phyloP scores from a whole-genome alignment of 23 tunicate genomes.

The Aplidium turbinatum region DNA sequence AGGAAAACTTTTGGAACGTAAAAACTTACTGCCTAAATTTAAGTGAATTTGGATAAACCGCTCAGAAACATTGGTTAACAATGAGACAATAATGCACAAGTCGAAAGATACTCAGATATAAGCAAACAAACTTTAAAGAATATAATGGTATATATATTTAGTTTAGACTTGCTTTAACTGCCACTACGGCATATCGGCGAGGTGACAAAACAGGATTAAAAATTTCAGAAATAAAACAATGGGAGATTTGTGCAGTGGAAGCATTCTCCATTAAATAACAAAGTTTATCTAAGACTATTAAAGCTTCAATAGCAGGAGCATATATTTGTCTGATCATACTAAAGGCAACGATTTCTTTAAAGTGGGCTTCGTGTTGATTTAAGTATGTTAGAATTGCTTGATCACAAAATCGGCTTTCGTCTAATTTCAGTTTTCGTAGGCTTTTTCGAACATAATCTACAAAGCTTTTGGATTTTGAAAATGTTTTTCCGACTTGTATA shows the following conservation, averaged over 20 bases:
- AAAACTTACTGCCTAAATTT: too few species aligned
- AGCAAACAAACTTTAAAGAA: too few species aligned
- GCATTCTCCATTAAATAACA: conserved; percentile 50
- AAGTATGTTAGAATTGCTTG: conserved; percentile 32
- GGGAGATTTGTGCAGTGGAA: background rate
- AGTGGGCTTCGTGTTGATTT: conserved; percentile 15
- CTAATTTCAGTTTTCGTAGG: conserved; percentile 43
- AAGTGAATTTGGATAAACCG: too few species aligned
- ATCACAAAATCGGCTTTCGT: conserved; percentile 30
- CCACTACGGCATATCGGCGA: conserved; percentile 70
- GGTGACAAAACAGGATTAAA: conserved; percentile 80
- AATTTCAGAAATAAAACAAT: conserved; percentile 48
- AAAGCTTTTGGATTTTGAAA: conserved; percentile 67
- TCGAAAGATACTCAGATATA: too few species aligned
- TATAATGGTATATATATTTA: too few species aligned
- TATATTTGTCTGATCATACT: conserved; percentile 58
- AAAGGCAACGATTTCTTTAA: conserved; percentile 64
- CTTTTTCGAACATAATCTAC: conserved; percentile 65
- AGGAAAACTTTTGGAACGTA: too few species aligned
- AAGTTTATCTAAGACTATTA: conserved; percentile 66
- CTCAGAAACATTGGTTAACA: too few species aligned
- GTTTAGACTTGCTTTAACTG: too few species aligned
- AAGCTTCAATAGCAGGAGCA: conserved; percentile 79
- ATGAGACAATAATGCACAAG: too few species aligned
- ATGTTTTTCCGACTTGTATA: conserved; percentile 63